phyloP scores from a whole-genome alignment of 2,797 vertebrate genomes.

The Anomalospiza imberbis region DNA sequence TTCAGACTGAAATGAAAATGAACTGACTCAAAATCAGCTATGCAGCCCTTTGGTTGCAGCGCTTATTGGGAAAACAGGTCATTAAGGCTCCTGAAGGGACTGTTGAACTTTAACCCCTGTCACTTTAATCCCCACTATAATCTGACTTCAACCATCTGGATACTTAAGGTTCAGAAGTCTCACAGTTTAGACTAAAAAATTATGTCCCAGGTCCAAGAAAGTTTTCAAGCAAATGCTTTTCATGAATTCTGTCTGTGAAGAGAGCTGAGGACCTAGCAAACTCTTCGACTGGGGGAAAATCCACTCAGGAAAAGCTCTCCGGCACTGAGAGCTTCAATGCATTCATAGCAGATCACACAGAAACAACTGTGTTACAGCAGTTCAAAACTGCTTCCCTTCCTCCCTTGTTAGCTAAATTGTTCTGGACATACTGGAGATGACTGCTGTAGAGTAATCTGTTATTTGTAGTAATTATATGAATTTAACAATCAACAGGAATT shows the following conservation, averaged over 20 bases:
- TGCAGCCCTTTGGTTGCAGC: not conserved
- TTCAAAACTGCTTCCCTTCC: not conserved
- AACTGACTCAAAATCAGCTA: not conserved
- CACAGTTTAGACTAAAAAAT: not conserved
- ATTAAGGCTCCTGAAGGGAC: not conserved
- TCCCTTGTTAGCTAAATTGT: not conserved
- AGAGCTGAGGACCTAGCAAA: not conserved
- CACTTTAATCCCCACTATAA: not conserved
- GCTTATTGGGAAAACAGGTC: not conserved
- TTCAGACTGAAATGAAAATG: not conserved
- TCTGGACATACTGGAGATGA: not conserved
- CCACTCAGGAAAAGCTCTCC: not conserved
- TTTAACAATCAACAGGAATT: not conserved
- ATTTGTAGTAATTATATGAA: not conserved
- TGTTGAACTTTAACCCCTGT: not conserved
- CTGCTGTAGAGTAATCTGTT: not conserved
- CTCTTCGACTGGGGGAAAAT: not conserved
- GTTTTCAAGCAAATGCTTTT: not conserved
- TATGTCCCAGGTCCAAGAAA: rapidly evolving
- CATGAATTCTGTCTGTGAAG: not conserved
- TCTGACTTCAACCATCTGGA: not conserved
- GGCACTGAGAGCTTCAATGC: not conserved
- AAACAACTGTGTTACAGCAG: not conserved
- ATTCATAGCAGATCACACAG: not conserved
- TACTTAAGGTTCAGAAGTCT: not conserved